phyloP scores from a whole-genome alignment of 2,888 invertebrate species.

The Heliconius cydno region DNA sequence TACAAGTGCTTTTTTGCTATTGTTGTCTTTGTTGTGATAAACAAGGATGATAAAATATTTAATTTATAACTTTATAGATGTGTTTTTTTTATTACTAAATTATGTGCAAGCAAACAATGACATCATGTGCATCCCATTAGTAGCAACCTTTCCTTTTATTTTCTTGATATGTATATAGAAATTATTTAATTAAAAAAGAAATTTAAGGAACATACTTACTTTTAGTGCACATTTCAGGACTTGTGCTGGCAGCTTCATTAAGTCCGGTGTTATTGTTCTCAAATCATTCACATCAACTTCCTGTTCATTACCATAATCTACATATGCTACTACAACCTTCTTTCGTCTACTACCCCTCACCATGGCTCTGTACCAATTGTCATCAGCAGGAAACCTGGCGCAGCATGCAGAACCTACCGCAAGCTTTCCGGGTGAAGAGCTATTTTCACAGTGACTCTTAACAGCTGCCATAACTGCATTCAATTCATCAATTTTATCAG shows the following conservation, averaged over 20 bases:
- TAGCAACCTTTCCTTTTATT: neutral
- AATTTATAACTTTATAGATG: neutral
- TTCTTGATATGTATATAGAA: neutral
- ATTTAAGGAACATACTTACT: conserved; percentile 55
- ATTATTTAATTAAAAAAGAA: neutral
- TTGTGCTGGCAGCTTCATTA: conserved; percentile 87
- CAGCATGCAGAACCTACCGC: conserved; percentile 87
- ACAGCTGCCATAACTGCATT: conserved; percentile 87
- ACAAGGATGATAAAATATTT: neutral
- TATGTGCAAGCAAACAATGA: too few relatives aligned
- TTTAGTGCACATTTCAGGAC: conserved; percentile 91
- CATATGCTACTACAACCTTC: conserved; percentile 89
- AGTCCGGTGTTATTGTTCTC: conserved; percentile 85
- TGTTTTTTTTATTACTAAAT: too few relatives aligned
- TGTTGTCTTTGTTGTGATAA: too few relatives aligned
- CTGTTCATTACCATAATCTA: conserved; percentile 98
- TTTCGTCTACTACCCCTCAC: conserved; percentile 85
- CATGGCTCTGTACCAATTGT: conserved; percentile 95
- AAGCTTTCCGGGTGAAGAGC: conserved; percentile 74
- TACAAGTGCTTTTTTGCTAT: too few relatives aligned
- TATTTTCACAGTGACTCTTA: conserved; percentile 83
- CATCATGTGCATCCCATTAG: too few relatives aligned
- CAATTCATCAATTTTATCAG: conserved; percentile 83
- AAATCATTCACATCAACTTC: conserved; percentile 85
- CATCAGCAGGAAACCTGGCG: conserved; percentile 91